Evolutionary conservation across 2,113 vertebrate species (phyloP).

Genomic region (Centropus unirufus): DNA sequence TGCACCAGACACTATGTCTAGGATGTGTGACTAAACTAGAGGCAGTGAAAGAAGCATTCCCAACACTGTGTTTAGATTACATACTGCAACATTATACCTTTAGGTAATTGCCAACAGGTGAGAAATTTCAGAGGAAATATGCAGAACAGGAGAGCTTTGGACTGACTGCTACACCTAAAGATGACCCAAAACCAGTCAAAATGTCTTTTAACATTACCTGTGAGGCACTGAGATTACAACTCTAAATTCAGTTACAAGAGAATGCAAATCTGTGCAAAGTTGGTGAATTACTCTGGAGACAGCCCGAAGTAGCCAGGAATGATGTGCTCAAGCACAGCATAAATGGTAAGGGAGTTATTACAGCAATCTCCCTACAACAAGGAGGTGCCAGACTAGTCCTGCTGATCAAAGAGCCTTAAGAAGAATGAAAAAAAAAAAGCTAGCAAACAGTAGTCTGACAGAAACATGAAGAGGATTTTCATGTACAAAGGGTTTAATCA

Average conservation of each 20-base stretch:
- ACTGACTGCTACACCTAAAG: not conserved
- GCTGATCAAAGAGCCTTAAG: conserved; percentile 36
- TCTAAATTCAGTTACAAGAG: not conserved
- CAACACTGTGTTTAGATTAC: not conserved
- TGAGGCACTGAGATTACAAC: not conserved
- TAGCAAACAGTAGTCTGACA: not conserved
- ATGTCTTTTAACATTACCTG: not conserved
- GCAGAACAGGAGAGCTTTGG: not conserved
- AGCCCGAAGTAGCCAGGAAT: not conserved
- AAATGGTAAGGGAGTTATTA: not conserved
- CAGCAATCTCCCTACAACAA: not conserved
- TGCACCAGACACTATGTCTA: not conserved
- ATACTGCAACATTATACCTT: not conserved
- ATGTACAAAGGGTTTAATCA: conserved; percentile 15
- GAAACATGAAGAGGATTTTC: conserved; percentile 25
- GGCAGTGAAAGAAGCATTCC: not conserved
- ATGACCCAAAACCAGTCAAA: not conserved
- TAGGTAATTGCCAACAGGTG: rapidly evolving
- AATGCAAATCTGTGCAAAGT: not conserved
- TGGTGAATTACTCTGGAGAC: not conserved
- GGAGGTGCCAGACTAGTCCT: conserved; percentile 9
- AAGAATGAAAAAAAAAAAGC: not conserved
- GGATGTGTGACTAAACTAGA: not conserved
- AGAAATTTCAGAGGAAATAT: not conserved
- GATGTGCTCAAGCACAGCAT: not conserved